Percentiles rank a stretch among this genome's conserved stretches.
These are phyloP conservation scores for Strix uralensis DNA, from an alignment of 2,113 vertebrate species.

Conservation along the genomic window DNA sequence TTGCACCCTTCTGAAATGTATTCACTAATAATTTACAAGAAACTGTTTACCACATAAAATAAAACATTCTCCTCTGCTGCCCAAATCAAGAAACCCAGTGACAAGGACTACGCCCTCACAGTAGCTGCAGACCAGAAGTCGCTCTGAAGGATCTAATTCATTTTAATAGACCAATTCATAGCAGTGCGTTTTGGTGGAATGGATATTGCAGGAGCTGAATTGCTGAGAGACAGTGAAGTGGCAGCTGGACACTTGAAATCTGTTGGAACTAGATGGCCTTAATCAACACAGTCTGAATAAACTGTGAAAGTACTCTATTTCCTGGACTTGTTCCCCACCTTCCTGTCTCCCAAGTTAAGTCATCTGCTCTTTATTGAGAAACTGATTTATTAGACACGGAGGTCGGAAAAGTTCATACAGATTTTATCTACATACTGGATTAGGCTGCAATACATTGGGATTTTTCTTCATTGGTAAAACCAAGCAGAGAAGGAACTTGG, in stretches of 20 bases:
- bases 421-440: neutral
- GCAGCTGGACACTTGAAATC: constrained; percentile 5
- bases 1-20: neutral
- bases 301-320: neutral
- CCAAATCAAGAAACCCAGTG: neutral
- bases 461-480: neutral
- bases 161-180: constrained; percentile 6
- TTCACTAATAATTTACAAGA: neutral
- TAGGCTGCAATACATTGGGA: neutral
- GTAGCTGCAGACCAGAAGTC: neutral
- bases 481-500: neutral
- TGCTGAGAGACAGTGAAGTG: neutral
- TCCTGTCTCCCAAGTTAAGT: constrained; percentile 1
- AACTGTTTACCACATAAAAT: neutral
- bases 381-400: neutral
- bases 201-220: neutral
- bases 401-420: neutral
- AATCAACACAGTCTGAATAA: constrained; percentile 13
- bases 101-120: neutral
- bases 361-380: neutral
- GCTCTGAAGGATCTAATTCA: neutral
- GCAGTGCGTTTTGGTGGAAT: neutral
- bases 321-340: neutral
- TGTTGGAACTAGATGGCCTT: neutral
- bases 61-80: neutral